Evolutionary conservation across 2,797 vertebrate species (phyloP).

Genomic region (Crenuchus spilurus): DNA sequence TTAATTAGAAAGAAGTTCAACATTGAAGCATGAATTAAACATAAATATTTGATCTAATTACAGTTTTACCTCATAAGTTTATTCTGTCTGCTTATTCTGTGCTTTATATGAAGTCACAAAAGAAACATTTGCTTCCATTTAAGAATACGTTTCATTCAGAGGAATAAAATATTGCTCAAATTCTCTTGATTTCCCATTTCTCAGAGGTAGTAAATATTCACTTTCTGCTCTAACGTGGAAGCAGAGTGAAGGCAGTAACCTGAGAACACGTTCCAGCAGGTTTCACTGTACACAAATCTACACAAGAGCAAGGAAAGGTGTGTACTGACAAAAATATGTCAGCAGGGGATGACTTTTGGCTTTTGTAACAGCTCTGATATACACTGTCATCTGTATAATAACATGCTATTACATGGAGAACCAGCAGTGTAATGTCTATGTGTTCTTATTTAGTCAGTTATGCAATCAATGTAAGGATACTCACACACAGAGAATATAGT

Average conservation of each 20-base stretch:
- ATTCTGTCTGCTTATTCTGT: background rate
- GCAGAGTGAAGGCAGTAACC: background rate
- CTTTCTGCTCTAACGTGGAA: background rate
- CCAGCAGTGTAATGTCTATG: background rate
- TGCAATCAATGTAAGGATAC: too few relatives aligned
- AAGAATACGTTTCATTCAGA: background rate
- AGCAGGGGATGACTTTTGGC: constrained; percentile 45
- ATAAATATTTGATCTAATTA: background rate
- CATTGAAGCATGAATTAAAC: too few relatives aligned
- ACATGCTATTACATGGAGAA: constrained; percentile 1
- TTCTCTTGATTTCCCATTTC: background rate
- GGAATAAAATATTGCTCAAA: background rate
- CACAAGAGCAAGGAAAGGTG: constrained; percentile 27
- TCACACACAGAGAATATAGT: too few relatives aligned
- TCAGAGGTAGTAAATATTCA: background rate
- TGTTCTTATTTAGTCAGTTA: too few relatives aligned
- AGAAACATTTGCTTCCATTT: background rate
- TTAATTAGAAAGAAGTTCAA: too few relatives aligned
- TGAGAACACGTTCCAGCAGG: constrained; percentile 36
- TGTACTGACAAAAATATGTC: constrained; percentile 45
- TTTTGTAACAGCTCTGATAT: constrained; percentile 29
- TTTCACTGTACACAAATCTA: constrained; percentile 26
- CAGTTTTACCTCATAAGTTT: too few relatives aligned
- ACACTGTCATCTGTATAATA: constrained; percentile 39
- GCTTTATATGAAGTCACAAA: background rate